Evolutionary conservation across 2,113 vertebrate genomes (phyloP), one percentile per base, ranked within the genome.

Genomic region (Stigmatopora nigra): DNA sequence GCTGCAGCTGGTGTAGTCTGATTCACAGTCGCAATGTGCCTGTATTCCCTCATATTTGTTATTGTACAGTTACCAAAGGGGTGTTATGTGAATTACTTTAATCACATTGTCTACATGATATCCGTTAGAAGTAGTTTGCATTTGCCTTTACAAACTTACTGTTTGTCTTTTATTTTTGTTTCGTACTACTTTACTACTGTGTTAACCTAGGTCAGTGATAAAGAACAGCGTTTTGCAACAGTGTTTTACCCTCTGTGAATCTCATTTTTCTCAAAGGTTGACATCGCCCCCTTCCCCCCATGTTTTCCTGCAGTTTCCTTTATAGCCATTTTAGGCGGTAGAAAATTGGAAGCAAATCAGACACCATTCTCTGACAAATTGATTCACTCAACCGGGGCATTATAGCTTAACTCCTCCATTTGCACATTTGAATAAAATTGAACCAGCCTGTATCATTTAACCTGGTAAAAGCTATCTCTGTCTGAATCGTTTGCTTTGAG

Each of bases 381-480:
- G 36, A 71, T 67, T 65, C 62, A 52, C 7, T 77, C 64, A 64
- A n/a, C 55, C 41, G 11, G 10, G 41, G 41, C 44, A 17, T 60
- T 67, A 47, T 25, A 16, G 12, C 58, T 57, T 73, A 47, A 65
- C 53, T 19, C 58, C 41, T 70, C 20, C 55, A 69, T 82, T 71
- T 68, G 52, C 51, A 56, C 58, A 70, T 68, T 82, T 57, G 57
- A 67, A 75, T 57, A 58, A 41, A 41, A 41, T 67, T 71, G 56
- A 79, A 56, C 35, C 58, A 4, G 25, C 10, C 20, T 59, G 63
- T 68, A 63, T 56, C 52, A 53, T 82, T 77, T 80, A 59, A 61
- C 73, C 76, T 46, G 4, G 16, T 9, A 51, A 46, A 72, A 64
- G 44, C 46, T 63, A 82, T 84, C 80, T 64, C 71, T 78, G 45